Conservation (phyloP, 92 coral and sea anemone genomes). For the Ricordea florida region DNA sequence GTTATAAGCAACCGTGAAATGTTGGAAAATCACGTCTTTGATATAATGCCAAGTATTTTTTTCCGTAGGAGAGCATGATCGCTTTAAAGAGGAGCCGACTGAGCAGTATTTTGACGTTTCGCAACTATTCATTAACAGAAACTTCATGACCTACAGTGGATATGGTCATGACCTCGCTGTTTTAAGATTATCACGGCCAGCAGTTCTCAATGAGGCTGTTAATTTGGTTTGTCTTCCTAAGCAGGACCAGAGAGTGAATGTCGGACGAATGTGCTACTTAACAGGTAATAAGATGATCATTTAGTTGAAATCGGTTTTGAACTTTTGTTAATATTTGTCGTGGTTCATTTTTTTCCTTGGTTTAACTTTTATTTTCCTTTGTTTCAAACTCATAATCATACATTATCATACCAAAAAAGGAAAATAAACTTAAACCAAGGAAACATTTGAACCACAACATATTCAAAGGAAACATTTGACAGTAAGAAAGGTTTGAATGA, state of each 20-base stretch:
- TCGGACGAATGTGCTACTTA: conserved; percentile 52
- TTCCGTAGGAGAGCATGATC: conserved; percentile 23
- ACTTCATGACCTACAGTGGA: conserved; percentile 57
- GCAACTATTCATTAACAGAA: conserved; percentile 52
- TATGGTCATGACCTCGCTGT: conserved; percentile 81
- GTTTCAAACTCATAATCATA: too few species aligned
- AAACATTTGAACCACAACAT: too few species aligned
- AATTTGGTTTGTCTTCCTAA: conserved; percentile 69
- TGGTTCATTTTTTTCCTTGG: too few species aligned
- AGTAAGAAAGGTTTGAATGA: too few species aligned
- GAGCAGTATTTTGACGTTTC: conserved; percentile 49
- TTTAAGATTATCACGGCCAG: conserved; percentile 77
- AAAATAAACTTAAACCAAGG: too few species aligned
- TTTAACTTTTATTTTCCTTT: too few species aligned
- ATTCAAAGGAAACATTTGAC: too few species aligned
- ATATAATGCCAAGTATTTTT: too few species aligned
- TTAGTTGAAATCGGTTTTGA: background rate
- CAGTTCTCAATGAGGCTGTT: conserved; percentile 61
- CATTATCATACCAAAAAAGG: too few species aligned
- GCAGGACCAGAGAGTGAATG: conserved; percentile 49
- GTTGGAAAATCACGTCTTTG: too few species aligned
- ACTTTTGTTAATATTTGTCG: background rate
- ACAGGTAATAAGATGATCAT: conserved; percentile 42
- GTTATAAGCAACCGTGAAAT: too few species aligned
- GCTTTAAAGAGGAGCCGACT: background rate